phyloP scores from a whole-genome alignment of 2,797 vertebrate species.

The Rhadinocentrus ornatus region DNA sequence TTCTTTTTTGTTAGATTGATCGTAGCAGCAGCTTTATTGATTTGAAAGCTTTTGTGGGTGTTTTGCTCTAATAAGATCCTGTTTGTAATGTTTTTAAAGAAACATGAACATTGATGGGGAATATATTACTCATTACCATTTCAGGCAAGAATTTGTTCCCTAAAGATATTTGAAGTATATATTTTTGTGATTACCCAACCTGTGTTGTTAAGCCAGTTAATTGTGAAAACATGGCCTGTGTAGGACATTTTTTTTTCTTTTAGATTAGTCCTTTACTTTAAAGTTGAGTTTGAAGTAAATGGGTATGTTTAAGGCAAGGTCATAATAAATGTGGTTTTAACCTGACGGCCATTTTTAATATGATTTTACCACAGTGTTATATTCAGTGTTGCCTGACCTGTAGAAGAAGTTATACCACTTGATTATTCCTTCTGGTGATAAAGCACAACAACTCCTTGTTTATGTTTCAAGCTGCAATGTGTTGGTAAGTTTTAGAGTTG shows the following conservation, averaged over 20 bases:
- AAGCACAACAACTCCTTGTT: conserved; percentile 10
- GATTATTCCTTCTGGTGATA: conserved; percentile 6
- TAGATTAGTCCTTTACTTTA: background rate
- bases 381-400: conserved; percentile 5
- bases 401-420: background rate
- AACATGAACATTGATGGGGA: too few relatives aligned
- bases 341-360: background rate
- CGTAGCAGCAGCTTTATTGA: background rate
- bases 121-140: too few relatives aligned
- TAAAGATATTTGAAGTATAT: too few relatives aligned
- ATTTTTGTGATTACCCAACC: too few relatives aligned
- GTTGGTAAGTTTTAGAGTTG: conserved; percentile 19
- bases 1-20: background rate
- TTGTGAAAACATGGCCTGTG: background rate
- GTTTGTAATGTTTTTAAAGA: too few relatives aligned
- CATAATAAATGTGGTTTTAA: background rate
- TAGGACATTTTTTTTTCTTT: background rate
- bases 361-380: conserved; percentile 11
- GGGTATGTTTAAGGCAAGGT: background rate
- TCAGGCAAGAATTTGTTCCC: too few relatives aligned
- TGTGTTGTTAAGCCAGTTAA: too few relatives aligned
- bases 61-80: too few relatives aligned
- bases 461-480: conserved; percentile 17
- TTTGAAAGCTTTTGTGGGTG: background rate
- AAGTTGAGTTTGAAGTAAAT: background rate